Percentiles rank a stretch among this genome's conserved stretches.
phyloP scores from a whole-genome alignment of 2,797 vertebrate species.

The Anguilla obscura region DNA sequence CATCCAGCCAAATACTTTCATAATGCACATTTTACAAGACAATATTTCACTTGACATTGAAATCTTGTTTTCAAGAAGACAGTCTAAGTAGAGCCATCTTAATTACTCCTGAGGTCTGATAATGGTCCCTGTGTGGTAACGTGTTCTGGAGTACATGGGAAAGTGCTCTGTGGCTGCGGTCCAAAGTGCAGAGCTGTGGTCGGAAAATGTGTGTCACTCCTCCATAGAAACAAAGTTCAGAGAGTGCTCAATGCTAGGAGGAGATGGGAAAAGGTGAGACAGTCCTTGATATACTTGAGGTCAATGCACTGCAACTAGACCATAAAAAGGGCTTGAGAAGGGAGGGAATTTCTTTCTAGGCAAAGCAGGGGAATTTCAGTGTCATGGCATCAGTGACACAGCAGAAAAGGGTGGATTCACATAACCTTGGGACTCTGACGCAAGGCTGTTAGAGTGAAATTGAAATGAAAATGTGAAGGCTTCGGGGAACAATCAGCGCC shows the following conservation, averaged over 20 bases:
- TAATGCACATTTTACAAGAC: background rate
- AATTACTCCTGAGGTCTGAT: background rate
- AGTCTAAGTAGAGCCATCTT: background rate
- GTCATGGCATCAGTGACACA: constrained; percentile 41
- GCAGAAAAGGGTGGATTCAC: constrained; percentile 44
- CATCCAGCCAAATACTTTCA: background rate
- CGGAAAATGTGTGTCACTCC: background rate
- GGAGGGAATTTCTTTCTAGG: background rate
- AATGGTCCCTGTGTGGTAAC: background rate
- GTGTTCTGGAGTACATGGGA: background rate
- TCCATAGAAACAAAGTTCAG: background rate
- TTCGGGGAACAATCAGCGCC: constrained; percentile 38
- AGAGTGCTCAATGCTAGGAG: background rate
- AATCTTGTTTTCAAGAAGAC: background rate
- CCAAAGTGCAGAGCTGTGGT: background rate
- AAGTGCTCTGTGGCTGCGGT: background rate
- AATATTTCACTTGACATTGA: background rate
- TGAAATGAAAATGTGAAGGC: constrained; percentile 1
- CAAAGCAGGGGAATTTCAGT: constrained; percentile 4
- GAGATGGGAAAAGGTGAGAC: background rate
- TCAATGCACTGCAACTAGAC: background rate
- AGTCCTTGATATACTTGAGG: background rate
- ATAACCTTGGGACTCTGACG: constrained; percentile 41
- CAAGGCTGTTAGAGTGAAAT: constrained; percentile 10
- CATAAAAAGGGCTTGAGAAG: background rate